Evolutionary conservation across 2,113 vertebrate genomes (phyloP).

Genomic region (Pitta sordida): DNA sequence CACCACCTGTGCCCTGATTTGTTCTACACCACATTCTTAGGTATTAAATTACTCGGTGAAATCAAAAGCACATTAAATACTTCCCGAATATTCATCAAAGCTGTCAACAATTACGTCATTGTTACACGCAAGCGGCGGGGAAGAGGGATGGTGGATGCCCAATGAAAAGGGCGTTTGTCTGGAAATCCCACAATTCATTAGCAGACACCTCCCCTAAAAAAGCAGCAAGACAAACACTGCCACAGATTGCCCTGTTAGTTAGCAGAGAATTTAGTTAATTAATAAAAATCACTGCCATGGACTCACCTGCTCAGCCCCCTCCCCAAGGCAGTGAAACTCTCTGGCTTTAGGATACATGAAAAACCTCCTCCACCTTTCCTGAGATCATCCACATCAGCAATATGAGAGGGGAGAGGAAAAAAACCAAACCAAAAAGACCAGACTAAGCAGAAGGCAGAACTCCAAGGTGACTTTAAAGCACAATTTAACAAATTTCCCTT

Average conservation of each 20-base stretch:
- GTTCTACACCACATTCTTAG: background rate
- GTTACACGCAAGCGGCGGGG: fast-evolving
- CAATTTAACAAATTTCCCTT: background rate
- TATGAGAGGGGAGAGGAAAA: background rate
- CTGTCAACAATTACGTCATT: background rate
- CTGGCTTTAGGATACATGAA: background rate
- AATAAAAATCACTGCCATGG: background rate
- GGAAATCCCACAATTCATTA: background rate
- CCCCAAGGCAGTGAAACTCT: background rate
- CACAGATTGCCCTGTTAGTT: background rate
- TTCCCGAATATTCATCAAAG: background rate
- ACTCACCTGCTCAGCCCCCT: background rate
- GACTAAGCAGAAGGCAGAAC: background rate
- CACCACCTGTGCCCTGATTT: background rate
- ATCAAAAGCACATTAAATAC: background rate
- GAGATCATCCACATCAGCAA: background rate
- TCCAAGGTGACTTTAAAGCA: background rate
- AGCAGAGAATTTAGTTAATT: background rate
- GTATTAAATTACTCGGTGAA: background rate
- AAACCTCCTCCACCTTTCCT: background rate
- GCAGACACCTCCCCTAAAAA: background rate
- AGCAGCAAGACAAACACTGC: background rate
- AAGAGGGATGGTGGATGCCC: background rate
- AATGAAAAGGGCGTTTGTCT: background rate
- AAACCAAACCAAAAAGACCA: background rate